Conservation (phyloP, 2,888 invertebrate genomes). For the Ellobium chinense region DNA sequence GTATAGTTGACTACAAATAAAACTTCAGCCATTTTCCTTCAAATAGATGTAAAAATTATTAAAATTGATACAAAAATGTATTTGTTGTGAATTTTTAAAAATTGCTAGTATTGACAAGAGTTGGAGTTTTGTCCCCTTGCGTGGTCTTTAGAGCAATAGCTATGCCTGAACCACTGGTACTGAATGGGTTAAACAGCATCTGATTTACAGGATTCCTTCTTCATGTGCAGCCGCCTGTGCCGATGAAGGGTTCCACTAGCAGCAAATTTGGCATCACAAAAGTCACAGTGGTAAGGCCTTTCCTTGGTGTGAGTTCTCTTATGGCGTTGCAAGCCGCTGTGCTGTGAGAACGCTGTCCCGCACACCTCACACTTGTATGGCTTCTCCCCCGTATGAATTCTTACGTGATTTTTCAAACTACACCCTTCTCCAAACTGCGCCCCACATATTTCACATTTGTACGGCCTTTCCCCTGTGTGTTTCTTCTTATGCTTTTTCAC, state of each 20-base stretch:
- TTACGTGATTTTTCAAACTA: slow-evolving; percentile 40
- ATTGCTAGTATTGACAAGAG: too few species aligned
- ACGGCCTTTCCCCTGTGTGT: slow-evolving; percentile 26
- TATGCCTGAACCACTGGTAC: too few species aligned
- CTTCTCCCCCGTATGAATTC: slow-evolving; percentile 43
- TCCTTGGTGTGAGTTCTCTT: slow-evolving; percentile 41
- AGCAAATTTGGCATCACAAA: slow-evolving; percentile 5
- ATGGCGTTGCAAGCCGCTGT: slow-evolving; percentile 33
- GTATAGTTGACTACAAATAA: too few species aligned
- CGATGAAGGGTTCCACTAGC: not conserved
- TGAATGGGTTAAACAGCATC: too few species aligned
- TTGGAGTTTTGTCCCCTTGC: too few species aligned
- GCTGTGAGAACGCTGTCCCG: not conserved
- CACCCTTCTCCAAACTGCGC: slow-evolving; percentile 33
- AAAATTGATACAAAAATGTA: too few species aligned
- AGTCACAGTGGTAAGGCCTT: slow-evolving; percentile 38
- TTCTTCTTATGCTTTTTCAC: not conserved
- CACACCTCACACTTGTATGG: slow-evolving; percentile 39
- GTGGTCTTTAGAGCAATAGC: too few species aligned
- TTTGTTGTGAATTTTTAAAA: too few species aligned
- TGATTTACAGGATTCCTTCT: too few species aligned
- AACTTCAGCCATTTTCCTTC: too few species aligned
- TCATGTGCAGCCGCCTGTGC: too few species aligned
- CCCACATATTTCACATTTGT: slow-evolving; percentile 44
- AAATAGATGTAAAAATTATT: too few species aligned